phyloP scores from a whole-genome alignment of 1,140 invertebrate genomes.

The Odontomachus brunneus region DNA sequence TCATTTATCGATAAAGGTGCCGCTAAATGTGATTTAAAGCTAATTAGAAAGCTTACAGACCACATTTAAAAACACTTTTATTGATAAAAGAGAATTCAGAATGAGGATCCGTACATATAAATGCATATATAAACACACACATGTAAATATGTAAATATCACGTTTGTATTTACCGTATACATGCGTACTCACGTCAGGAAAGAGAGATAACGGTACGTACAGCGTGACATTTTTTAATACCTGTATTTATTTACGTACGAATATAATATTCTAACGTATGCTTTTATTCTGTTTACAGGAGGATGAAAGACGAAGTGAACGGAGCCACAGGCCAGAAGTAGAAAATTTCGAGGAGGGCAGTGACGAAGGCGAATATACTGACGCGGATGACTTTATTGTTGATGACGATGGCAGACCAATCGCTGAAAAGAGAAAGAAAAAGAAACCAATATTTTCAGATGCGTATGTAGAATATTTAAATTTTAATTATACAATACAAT shows the following conservation, averaged over 20 bases:
- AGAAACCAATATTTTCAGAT: constrained; percentile 96
- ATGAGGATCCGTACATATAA: neutral
- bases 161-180: constrained; percentile 36
- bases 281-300: constrained; percentile 86
- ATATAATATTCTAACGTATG: neutral
- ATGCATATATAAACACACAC: constrained; percentile 25
- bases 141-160: constrained; percentile 43
- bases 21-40: no score
- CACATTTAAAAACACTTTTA: no score
- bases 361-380: constrained; percentile 92
- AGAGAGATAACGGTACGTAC: constrained; percentile 77
- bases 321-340: constrained; percentile 87
- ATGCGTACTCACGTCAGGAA: constrained; percentile 75
- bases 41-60: no score
- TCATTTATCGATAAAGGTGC: no score
- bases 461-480: constrained; percentile 87
- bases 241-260: constrained; percentile 14
- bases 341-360: constrained; percentile 91
- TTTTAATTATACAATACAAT: no score
- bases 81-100: no score
- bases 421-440: constrained; percentile 93
- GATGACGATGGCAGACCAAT: constrained; percentile 98
- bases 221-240: constrained; percentile 5
- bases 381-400: constrained; percentile 98
- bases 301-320: constrained; percentile 91